These are phyloP conservation scores for Pygocentrus nattereri DNA, from an alignment of 2,797 vertebrate genomes.

Conservation along the genomic window DNA sequence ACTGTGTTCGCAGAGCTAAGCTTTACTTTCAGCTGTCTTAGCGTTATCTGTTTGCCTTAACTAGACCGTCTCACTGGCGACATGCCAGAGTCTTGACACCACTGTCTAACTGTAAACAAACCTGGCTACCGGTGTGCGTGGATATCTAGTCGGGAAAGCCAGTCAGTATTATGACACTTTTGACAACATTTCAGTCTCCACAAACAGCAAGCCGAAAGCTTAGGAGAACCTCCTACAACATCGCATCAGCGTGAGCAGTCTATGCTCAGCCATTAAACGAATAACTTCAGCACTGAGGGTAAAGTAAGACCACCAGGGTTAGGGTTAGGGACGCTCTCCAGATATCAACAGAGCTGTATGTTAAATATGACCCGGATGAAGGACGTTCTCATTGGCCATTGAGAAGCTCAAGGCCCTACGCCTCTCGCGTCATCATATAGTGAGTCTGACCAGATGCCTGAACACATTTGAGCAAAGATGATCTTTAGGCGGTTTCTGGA, in stretches of 20 bases:
- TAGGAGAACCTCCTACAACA: background rate
- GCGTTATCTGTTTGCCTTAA: background rate
- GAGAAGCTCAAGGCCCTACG: background rate
- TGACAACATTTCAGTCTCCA: too few relatives aligned
- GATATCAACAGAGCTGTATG: background rate
- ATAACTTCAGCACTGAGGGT: background rate
- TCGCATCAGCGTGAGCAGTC: background rate
- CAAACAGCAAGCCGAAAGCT: background rate
- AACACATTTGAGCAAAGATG: background rate
- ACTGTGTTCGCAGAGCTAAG: background rate
- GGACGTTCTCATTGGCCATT: background rate
- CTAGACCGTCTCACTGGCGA: background rate
- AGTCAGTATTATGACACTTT: background rate
- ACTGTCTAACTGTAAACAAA: background rate
- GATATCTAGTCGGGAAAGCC: background rate
- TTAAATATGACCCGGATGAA: background rate
- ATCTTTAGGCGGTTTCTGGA: too few relatives aligned
- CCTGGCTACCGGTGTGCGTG: background rate
- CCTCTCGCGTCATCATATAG: background rate
- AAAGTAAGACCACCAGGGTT: background rate
- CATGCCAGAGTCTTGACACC: background rate
- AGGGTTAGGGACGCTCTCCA: too few relatives aligned
- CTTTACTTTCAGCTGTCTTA: background rate
- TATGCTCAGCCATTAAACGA: background rate
- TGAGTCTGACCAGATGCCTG: conserved; percentile 6